Evolutionary conservation across 2,888 invertebrate genomes (phyloP), one percentile per base, ranked within the genome.

Genomic region (Pseudococcus longispinus): DNA sequence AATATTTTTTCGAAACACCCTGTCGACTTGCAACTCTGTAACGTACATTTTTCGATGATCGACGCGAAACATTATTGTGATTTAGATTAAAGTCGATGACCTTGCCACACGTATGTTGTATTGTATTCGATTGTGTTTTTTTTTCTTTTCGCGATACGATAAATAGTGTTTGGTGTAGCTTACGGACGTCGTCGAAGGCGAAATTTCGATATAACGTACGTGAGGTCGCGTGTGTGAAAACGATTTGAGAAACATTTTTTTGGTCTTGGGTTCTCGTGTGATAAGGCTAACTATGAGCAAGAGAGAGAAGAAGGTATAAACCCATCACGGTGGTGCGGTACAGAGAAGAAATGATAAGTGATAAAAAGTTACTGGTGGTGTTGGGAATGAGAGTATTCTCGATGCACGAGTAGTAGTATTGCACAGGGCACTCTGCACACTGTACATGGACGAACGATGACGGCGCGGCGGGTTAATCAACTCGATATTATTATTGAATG

Each of bases 401-500:
- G n/a, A 5, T 20, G 55, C 4, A 37, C n/a, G 55, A 55, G 60
- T 51, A n/a, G n/a, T 51, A 11, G 46, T 46, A n/a, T n/a, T n/a
- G n/a, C n/a, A n/a, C n/a, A n/a, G 37, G 37, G n/a, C 55, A n/a
- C 6, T n/a, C 55, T 6, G 74, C 29, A 74, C 74, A 32, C 9
- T 74, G 32, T 5, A 37, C 77, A 80, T 20, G 20, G 20, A 42
- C n/a, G 77, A 29, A 15, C 15, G 60, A n/a, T 9, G 60, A 60
- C 26, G 65, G 15, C 11, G 65, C n/a, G 77, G 5, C 8, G 77
- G 77, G 77, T 80, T 80, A 80, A 80, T 80, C 42, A 42, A 80
- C 77, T 42, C 77, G 77, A 42, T 42, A 80, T 37, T 74, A 60
- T 60, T 20, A 74, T 80, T 80, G 77, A 42, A 80, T 80, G 77